Conservation (phyloP, 2,797 vertebrate species). For the Erpetoichthys calabaricus region DNA sequence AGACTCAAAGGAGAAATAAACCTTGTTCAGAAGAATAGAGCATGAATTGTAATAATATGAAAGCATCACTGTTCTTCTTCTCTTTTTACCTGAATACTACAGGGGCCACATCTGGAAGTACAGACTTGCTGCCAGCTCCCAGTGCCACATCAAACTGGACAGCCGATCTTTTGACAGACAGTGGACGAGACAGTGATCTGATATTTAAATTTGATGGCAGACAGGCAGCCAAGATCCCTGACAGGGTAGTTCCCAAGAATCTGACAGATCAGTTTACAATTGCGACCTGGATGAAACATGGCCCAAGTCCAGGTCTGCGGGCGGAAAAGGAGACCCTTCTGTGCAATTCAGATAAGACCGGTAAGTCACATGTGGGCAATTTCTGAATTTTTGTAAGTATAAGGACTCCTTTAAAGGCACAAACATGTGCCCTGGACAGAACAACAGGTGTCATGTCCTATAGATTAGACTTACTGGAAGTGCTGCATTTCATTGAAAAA, state of each 20-base stretch:
- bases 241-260: conserved; percentile 82
- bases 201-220: conserved; percentile 87
- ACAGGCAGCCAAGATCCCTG: conserved; percentile 86
- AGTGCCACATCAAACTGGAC: conserved; percentile 79
- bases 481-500: too few species aligned
- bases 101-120: conserved; percentile 88
- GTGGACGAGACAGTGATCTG: conserved; percentile 61
- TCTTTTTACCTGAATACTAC: conserved; percentile 3
- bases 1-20: too few species aligned
- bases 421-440: too few species aligned
- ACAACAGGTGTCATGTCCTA: too few species aligned
- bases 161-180: conserved; percentile 68
- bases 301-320: conserved; percentile 78
- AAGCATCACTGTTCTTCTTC: too few species aligned
- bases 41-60: too few species aligned
- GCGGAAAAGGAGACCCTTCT: conserved; percentile 93
- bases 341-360: conserved; percentile 94
- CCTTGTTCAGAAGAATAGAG: too few species aligned
- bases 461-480: too few species aligned
- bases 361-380: conserved; percentile 37
- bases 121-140: conserved; percentile 80
- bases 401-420: too few species aligned
- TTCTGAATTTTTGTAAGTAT: too few species aligned
- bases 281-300: conserved; percentile 91
- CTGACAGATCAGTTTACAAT: conserved; percentile 92